These are phyloP conservation scores for Pardalotus punctatus DNA, from an alignment of 2,113 vertebrate species.

Conservation along the genomic window DNA sequence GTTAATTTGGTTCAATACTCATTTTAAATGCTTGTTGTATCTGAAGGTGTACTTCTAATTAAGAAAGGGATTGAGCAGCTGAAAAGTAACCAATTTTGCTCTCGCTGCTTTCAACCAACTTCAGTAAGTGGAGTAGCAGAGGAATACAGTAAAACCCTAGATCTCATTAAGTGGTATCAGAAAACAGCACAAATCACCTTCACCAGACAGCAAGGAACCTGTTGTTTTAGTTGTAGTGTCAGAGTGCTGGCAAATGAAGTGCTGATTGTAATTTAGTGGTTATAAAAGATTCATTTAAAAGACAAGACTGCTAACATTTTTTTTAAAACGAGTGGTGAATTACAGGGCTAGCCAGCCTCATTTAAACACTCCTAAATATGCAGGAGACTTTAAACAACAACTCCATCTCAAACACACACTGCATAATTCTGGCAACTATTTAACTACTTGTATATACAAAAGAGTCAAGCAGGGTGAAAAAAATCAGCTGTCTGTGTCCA, in stretches of 20 bases:
- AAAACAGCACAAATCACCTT: constrained; percentile 27
- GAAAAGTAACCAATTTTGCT: background rate
- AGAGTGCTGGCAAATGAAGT: constrained; percentile 33
- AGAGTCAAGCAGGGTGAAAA: constrained; percentile 5
- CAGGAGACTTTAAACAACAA: constrained; percentile 38
- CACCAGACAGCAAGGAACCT: constrained; percentile 54
- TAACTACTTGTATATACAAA: constrained; percentile 33
- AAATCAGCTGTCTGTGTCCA: background rate
- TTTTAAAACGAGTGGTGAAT: background rate
- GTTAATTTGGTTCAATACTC: background rate
- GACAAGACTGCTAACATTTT: constrained; percentile 4
- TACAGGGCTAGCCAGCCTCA: constrained; percentile 29
- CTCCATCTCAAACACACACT: background rate
- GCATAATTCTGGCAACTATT: constrained; percentile 27
- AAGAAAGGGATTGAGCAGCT: background rate
- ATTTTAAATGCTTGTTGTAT: constrained; percentile 5
- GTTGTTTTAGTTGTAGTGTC: constrained; percentile 37
- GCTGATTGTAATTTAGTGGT: constrained; percentile 27
- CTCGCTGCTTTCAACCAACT: background rate
- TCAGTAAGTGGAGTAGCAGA: background rate
- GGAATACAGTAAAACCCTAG: constrained; percentile 15
- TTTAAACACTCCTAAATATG: constrained; percentile 59
- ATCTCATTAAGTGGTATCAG: constrained; percentile 18
- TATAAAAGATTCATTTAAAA: constrained; percentile 60
- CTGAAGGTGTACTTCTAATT: background rate